Percentiles rank a stretch among this genome's conserved stretches.
Evolutionary conservation across 2,113 vertebrate genomes (phyloP).

Genomic region (Antennarius striatus): DNA sequence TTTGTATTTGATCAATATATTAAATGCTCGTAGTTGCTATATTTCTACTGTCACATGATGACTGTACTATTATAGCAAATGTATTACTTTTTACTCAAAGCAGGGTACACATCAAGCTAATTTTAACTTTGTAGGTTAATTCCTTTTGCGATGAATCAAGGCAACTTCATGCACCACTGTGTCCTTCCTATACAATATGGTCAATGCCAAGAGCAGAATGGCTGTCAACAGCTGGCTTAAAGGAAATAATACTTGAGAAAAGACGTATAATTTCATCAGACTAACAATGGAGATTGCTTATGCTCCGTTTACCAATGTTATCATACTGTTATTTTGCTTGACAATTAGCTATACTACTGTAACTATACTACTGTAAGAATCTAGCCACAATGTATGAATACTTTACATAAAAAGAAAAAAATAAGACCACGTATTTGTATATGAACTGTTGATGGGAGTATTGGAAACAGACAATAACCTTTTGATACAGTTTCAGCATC

Average conservation of each 20-base stretch:
- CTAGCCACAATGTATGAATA: background rate
- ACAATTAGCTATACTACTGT: background rate
- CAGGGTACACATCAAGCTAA: too few species aligned
- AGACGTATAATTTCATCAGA: constrained; percentile 40
- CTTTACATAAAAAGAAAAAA: background rate
- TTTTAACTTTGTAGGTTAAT: too few species aligned
- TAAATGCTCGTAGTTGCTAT: too few species aligned
- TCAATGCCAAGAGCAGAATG: constrained; percentile 32
- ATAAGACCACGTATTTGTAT: constrained; percentile 12
- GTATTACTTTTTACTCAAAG: too few species aligned
- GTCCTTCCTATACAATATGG: constrained; percentile 36
- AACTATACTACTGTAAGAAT: background rate
- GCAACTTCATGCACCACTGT: constrained; percentile 56
- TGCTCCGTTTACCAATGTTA: constrained; percentile 21
- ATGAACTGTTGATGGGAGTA: background rate
- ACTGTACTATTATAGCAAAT: too few species aligned
- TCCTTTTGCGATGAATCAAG: too few species aligned
- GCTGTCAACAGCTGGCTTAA: constrained; percentile 53
- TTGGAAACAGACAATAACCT: constrained; percentile 15
- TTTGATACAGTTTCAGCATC: constrained; percentile 70
- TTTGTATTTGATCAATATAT: too few species aligned
- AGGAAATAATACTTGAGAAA: constrained; percentile 28
- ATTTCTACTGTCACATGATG: too few species aligned
- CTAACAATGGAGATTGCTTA: constrained; percentile 36
- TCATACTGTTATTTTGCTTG: constrained; percentile 24